Percentiles rank a stretch among this genome's conserved stretches.
Evolutionary conservation across 1,140 invertebrate species (phyloP).

Genomic region (Lerema accius): DNA sequence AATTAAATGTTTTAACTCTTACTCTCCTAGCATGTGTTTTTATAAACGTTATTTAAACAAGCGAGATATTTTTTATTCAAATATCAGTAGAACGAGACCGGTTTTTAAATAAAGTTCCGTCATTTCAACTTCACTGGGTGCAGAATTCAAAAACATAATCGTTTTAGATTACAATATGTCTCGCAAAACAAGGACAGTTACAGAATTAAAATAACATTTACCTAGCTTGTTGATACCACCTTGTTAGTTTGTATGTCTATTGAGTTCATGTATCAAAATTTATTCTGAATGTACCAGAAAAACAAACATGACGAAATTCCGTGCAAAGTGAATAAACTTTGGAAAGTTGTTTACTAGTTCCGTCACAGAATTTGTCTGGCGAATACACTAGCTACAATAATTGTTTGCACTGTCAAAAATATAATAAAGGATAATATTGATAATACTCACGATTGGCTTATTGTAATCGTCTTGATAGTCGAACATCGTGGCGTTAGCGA

Average conservation of each 20-base stretch:
- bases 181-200: no score
- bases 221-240: no score
- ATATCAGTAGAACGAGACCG: background rate
- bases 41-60: no score
- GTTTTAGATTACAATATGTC: conserved; percentile 5
- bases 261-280: no score
- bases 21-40: no score
- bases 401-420: conserved; percentile 4
- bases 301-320: conserved; percentile 38
- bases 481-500: conserved; percentile 77
- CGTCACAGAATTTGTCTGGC: conserved; percentile 34
- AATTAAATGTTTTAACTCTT: no score
- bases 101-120: background rate
- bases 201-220: no score
- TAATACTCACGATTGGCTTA: conserved; percentile 73
- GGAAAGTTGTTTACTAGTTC: conserved; percentile 64
- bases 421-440: conserved; percentile 12
- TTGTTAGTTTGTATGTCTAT: no score
- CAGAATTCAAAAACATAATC: background rate
- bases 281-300: conserved; percentile 9
- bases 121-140: background rate
- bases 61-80: background rate
- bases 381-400: no score
- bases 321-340: conserved; percentile 41
- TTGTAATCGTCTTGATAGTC: conserved; percentile 79